Evolutionary conservation across 2,797 vertebrate genomes (phyloP).

Genomic region (Enteromius unitaeniatus): DNA sequence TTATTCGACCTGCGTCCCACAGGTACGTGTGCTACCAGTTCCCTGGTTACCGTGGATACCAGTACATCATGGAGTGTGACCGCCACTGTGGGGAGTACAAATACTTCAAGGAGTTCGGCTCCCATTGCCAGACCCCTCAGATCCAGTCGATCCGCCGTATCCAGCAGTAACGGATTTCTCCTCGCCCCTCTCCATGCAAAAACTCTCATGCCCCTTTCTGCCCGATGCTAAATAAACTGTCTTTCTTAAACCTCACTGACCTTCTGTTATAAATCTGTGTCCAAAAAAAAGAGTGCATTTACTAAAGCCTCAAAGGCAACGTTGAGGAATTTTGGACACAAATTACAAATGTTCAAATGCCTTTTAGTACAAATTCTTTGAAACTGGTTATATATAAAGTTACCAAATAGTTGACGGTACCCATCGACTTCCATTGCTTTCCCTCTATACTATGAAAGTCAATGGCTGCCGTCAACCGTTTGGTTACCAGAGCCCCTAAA

Average conservation of each 20-base stretch:
- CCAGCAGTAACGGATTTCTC: slow-evolving; percentile 83
- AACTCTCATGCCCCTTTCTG: slow-evolving; percentile 63
- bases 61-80: slow-evolving; percentile 94
- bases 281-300: neutral
- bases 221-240: slow-evolving; percentile 82
- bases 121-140: slow-evolving; percentile 91
- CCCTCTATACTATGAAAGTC: neutral
- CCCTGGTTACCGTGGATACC: slow-evolving; percentile 92
- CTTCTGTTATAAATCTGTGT: slow-evolving; percentile 58
- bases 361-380: neutral
- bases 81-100: slow-evolving; percentile 90
- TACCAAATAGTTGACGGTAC: neutral
- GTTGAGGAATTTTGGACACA: neutral
- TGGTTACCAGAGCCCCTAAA: neutral
- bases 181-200: slow-evolving; percentile 57
- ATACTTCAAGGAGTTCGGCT: slow-evolving; percentile 91
- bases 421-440: neutral
- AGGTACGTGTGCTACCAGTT: slow-evolving; percentile 96
- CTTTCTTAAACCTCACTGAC: slow-evolving; percentile 78
- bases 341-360: neutral
- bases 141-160: slow-evolving; percentile 94
- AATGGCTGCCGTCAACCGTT: neutral
- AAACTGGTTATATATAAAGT: neutral
- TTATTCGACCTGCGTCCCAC: slow-evolving; percentile 11
- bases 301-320: neutral